phyloP scores from a whole-genome alignment of 2,797 vertebrate species.

The Coccyzus lansbergi region DNA sequence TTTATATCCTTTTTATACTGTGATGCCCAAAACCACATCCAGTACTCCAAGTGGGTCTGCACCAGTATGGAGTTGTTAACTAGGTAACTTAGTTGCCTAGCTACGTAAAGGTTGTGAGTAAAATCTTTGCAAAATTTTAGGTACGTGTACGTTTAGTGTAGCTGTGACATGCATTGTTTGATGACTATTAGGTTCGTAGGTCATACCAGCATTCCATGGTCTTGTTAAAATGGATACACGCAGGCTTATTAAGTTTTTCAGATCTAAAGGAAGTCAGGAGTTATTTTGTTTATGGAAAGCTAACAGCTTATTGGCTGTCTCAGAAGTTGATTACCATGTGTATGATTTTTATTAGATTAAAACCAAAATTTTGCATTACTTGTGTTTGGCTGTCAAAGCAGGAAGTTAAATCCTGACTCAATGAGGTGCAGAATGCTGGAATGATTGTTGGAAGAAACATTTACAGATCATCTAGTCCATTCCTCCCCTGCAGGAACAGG shows the following conservation, averaged over 20 bases:
- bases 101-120: background rate
- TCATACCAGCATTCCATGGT: background rate
- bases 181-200: fast-evolving
- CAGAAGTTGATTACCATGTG: background rate
- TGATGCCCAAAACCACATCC: too few species aligned
- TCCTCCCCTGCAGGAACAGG: too few species aligned
- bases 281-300: background rate
- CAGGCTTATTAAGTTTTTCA: background rate
- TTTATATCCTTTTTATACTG: too few species aligned
- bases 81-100: background rate
- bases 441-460: background rate
- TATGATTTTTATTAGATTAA: background rate
- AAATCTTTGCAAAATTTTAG: too few species aligned
- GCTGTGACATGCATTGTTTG: background rate
- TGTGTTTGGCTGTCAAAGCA: background rate
- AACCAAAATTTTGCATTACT: background rate
- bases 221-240: background rate
- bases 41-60: too few species aligned
- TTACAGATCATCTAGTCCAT: too few species aligned
- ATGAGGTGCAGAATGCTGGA: background rate
- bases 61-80: background rate
- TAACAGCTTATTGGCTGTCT: background rate
- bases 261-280: background rate
- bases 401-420: background rate
- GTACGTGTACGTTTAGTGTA: too few species aligned